phyloP scores from a whole-genome alignment of 2,888 invertebrate genomes.

The Idaea dimidiata region DNA sequence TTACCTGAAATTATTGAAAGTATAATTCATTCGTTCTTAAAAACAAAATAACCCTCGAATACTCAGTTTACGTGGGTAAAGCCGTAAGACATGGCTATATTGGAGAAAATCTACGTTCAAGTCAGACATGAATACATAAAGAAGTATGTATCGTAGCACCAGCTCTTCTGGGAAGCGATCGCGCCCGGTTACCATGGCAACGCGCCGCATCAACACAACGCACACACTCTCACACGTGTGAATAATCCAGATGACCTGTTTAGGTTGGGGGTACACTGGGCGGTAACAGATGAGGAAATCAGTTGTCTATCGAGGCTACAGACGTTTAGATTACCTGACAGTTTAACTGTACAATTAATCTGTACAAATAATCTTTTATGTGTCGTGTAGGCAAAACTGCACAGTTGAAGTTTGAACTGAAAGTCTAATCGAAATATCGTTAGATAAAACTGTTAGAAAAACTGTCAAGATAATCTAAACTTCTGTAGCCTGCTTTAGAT shows the following conservation, averaged over 20 bases:
- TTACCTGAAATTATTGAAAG: no score
- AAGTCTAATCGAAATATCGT: no score
- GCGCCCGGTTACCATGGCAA: constrained; percentile 62
- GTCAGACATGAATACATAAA: not conserved
- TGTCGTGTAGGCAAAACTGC: no score
- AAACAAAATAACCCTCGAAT: no score
- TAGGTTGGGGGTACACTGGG: constrained; percentile 36
- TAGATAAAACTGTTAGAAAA: no score
- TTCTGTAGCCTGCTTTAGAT: no score
- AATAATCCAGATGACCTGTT: constrained; percentile 67
- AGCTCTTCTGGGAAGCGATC: constrained; percentile 66
- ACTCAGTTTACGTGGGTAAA: not conserved
- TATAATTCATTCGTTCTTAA: no score
- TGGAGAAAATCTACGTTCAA: not conserved
- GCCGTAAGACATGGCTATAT: not conserved
- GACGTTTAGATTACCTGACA: no score
- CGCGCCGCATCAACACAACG: constrained; percentile 75
- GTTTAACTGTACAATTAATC: not conserved
- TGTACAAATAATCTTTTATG: no score
- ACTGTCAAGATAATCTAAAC: no score
- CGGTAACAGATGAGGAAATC: not conserved
- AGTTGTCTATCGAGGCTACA: not conserved
- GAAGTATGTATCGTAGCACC: constrained; percentile 4
- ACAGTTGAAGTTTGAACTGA: no score
- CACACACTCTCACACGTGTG: constrained; percentile 51